These are phyloP conservation scores for Brenthis hecate DNA, from an alignment of 2,888 invertebrate genomes.

Conservation along the genomic window DNA sequence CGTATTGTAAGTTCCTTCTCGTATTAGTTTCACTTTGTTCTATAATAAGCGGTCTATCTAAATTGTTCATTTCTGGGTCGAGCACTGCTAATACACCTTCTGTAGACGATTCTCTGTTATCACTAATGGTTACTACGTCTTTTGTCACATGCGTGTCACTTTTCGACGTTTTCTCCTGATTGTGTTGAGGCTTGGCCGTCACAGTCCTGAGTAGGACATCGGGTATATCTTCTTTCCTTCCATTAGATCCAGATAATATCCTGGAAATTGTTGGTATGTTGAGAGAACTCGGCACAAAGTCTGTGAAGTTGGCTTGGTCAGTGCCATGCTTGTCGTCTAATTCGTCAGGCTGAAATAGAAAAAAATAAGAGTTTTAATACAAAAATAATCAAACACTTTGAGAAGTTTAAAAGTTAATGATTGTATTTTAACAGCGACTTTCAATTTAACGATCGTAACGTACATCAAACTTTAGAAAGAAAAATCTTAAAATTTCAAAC, in stretches of 20 bases:
- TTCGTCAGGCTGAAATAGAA: constrained; percentile 69
- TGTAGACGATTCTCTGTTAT: constrained; percentile 70
- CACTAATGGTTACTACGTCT: constrained; percentile 73
- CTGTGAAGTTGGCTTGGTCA: constrained; percentile 81
- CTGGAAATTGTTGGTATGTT: constrained; percentile 92
- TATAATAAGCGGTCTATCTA: constrained; percentile 76
- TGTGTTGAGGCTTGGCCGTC: constrained; percentile 81
- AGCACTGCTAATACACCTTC: constrained; percentile 77
- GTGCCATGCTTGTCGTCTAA: constrained; percentile 71
- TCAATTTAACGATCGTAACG: too few relatives aligned
- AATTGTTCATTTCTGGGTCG: constrained; percentile 78
- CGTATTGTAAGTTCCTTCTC: constrained; percentile 75
- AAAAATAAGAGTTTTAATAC: neutral
- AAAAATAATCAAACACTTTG: neutral
- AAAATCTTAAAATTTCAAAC: too few relatives aligned
- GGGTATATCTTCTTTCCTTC: constrained; percentile 90
- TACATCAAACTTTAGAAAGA: too few relatives aligned
- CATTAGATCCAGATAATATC: constrained; percentile 92
- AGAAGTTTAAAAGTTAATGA: too few relatives aligned
- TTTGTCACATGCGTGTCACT: constrained; percentile 72
- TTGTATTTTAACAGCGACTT: too few relatives aligned
- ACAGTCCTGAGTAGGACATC: constrained; percentile 88
- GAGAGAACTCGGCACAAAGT: constrained; percentile 86
- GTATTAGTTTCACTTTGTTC: constrained; percentile 80
- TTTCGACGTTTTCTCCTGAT: constrained; percentile 70